phyloP scores from a whole-genome alignment of 2,888 invertebrate genomes.

The Synergus gifuensis region DNA sequence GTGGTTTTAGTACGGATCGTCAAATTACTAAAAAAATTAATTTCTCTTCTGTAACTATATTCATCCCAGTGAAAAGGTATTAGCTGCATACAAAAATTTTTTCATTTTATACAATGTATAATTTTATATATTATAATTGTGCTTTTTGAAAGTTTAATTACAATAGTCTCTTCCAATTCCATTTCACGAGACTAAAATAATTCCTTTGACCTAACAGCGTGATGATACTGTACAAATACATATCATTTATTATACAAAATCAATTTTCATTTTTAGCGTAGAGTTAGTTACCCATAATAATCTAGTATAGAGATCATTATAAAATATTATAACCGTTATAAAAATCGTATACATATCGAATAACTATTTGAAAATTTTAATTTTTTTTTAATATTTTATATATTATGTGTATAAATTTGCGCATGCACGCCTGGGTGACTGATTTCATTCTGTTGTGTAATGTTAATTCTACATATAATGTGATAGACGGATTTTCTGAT shows the following conservation, averaged over 20 bases:
- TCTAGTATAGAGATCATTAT: not conserved
- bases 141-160: no score
- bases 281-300: not conserved
- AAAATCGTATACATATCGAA: not conserved
- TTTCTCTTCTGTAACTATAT: not conserved
- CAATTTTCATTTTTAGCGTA: not conserved
- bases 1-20: not conserved
- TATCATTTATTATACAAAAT: not conserved
- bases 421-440: not conserved
- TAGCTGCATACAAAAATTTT: not conserved
- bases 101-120: not conserved
- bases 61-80: not conserved
- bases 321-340: not conserved
- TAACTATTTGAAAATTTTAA: not conserved
- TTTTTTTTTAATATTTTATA: not conserved
- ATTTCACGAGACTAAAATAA: not conserved
- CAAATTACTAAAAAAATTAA: not conserved
- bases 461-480: not conserved
- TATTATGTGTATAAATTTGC: not conserved
- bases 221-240: not conserved
- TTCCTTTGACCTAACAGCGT: not conserved
- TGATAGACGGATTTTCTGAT: not conserved
- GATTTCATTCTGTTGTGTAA: not conserved
- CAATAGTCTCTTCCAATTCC: no score
- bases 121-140: no score